Base-by-base conservation (phyloP, 1,140 invertebrate genomes). In the Melipona quadrifasciata region DNA sequence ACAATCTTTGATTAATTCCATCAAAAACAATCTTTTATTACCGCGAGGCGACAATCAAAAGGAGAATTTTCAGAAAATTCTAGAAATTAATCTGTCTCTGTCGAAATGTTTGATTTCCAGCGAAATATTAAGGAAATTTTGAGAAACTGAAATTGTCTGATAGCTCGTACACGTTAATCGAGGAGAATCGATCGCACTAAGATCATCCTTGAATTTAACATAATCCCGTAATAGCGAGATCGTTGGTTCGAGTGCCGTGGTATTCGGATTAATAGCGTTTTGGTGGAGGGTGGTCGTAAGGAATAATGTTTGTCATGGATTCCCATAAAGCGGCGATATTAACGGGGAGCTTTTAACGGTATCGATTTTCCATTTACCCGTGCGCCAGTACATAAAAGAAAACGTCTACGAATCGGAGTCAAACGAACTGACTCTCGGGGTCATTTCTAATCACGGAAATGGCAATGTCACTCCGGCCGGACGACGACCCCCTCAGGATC, bases 391-490 rank as follows among this genome's bases (percentile, higher is more conserved):
- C 31, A 65, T 39, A 24, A 53, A 89, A 89, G 76, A 55, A 80
- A 70, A n/a, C 58, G 24, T 65, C 27, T 17, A 17, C 16, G 64
- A 77, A 73, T 65, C 57, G 47, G 58, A 89, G 74, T 86, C 27
- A 89, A 89, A 81, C 82, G 68, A 53, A 89, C 67, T 58, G 77
- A 86, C 78, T 61, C 70, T n/a, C 47, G 82, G 82, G 80, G 86
- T 85, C 71, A 64, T 71, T 81, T 73, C 88, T 88, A 90, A 90
- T 90, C 89, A 89, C 84, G 71, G 88, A 89, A 90, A 90, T 90
- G 89, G 88, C 85, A 58, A 87, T 80, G 89, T 87, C 85, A 83
- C 65, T 73, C 34, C 16, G 61, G 72, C 47, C 74, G 73, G 73
- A 73, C 86, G 78, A 75, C 86, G 82, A 75, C 61, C 82, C 86